Evolutionary conservation across 2,113 vertebrate genomes (phyloP).

Genomic region (Muscicapa adusta): DNA sequence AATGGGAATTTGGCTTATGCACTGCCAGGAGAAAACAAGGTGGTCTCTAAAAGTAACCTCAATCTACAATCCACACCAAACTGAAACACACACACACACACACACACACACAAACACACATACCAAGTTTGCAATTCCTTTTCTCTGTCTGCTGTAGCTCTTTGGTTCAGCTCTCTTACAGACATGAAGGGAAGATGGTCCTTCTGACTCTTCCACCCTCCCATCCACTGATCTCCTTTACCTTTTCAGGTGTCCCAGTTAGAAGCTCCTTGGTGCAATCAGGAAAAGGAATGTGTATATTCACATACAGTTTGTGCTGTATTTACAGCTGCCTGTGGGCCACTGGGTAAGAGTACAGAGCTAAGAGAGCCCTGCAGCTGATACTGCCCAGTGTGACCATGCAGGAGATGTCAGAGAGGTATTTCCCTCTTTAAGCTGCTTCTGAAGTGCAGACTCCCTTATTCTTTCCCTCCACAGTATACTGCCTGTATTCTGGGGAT

Average conservation of each 20-base stretch:
- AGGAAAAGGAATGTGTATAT: not conserved
- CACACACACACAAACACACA: too few relatives aligned
- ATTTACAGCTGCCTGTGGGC: not conserved
- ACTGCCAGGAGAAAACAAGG: not conserved
- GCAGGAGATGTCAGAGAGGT: not conserved
- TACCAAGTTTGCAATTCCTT: not conserved
- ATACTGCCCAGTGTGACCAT: not conserved
- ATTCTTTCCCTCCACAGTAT: not conserved
- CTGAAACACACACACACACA: not conserved
- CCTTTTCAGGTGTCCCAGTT: not conserved
- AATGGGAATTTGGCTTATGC: fast-evolving
- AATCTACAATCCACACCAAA: not conserved
- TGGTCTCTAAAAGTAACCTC: not conserved
- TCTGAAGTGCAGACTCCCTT: not conserved
- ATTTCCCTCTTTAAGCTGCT: not conserved
- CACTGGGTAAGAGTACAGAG: fast-evolving
- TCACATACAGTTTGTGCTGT: not conserved
- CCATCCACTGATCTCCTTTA: not conserved
- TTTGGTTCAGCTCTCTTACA: not conserved
- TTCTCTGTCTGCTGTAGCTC: not conserved
- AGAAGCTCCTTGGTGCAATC: not conserved
- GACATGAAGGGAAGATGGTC: not conserved
- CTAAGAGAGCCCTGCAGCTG: not conserved
- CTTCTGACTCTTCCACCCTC: not conserved
- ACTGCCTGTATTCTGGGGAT: not conserved